Evolutionary conservation across 2,113 vertebrate genomes (phyloP).

Genomic region (Barnardius zonarius): DNA sequence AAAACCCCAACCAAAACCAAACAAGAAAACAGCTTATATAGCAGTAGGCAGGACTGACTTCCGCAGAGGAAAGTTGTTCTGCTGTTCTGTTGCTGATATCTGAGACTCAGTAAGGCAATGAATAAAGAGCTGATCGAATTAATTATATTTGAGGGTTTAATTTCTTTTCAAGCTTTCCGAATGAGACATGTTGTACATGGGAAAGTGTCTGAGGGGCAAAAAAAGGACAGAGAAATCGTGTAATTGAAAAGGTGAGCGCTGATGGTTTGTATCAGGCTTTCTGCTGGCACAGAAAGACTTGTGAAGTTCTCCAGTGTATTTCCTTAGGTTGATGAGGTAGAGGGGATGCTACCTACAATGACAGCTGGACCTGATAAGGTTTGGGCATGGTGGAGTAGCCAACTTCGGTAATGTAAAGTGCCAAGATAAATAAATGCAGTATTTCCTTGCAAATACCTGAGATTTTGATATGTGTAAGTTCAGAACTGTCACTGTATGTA

Average conservation of each 20-base stretch:
- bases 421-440: neutral
- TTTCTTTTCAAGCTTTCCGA: neutral
- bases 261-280: neutral
- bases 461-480: neutral
- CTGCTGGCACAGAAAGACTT: neutral
- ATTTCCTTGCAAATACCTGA: neutral
- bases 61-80: neutral
- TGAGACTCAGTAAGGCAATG: neutral
- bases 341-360: neutral
- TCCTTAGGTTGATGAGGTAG: neutral
- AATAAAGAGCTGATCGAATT: neutral
- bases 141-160: neutral
- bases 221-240: neutral
- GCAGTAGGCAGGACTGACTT: neutral
- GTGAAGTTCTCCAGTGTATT: neutral
- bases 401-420: neutral
- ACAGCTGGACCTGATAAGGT: neutral
- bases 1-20: neutral
- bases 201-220: neutral
- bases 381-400: neutral
- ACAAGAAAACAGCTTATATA: neutral
- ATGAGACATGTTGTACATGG: neutral
- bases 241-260: accelerated
- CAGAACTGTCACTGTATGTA: neutral
- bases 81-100: neutral